Percentiles rank a stretch among this genome's conserved stretches.
Evolutionary conservation across 2,113 vertebrate species (phyloP).

Genomic region (Mus pahari): DNA sequence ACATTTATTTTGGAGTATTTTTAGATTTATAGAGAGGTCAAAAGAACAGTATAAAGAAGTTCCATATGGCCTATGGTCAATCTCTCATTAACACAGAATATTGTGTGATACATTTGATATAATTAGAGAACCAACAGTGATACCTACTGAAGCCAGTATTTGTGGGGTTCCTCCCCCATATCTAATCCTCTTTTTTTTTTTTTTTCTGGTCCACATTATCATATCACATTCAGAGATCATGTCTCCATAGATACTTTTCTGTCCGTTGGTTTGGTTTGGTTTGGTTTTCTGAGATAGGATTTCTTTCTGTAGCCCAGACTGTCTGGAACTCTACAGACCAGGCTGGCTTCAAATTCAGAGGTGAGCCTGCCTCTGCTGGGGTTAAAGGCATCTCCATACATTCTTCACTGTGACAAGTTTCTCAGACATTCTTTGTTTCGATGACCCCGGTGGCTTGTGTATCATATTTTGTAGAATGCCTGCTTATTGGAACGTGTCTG

Average conservation of each 20-base stretch:
- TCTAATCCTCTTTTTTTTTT: neutral
- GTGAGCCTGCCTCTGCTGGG: neutral
- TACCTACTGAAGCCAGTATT: neutral
- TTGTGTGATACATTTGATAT: neutral
- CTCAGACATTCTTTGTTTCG: conserved; percentile 5
- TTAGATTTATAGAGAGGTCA: conserved; percentile 4
- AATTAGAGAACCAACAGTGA: neutral
- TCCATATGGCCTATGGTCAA: neutral
- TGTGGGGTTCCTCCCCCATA: neutral
- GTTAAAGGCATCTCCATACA: neutral
- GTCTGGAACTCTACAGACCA: neutral
- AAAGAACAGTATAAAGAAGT: neutral
- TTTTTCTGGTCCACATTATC: neutral
- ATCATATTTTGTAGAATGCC: neutral
- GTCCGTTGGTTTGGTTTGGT: neutral
- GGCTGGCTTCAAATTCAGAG: neutral
- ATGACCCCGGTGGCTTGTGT: neutral
- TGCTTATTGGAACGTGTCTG: neutral
- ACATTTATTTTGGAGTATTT: neutral
- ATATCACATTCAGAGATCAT: neutral
- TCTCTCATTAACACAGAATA: neutral
- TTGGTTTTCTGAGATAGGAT: neutral
- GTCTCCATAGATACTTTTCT: neutral
- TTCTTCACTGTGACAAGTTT: neutral
- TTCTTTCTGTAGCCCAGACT: neutral